Conservation (phyloP, 2,797 vertebrate species). For the Notoglanidium macrostoma region DNA sequence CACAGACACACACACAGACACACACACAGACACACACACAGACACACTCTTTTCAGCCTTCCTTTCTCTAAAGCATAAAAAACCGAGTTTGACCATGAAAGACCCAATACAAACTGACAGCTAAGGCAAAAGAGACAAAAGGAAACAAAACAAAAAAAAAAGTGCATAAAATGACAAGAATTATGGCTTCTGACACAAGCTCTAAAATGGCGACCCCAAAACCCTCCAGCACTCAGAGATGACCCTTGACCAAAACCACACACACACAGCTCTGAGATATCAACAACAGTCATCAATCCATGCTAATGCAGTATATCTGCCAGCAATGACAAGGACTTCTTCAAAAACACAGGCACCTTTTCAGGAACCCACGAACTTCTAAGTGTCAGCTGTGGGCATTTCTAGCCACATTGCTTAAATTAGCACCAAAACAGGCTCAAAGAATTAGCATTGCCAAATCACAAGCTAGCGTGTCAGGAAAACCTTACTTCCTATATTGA, state of each 20-base stretch:
- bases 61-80: slow-evolving; percentile 16
- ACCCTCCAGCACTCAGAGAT: slow-evolving; percentile 12
- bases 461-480: not conserved
- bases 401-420: too few species aligned
- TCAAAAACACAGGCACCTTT: not conserved
- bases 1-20: slow-evolving; percentile 8
- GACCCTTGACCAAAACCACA: slow-evolving; percentile 2
- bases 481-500: not conserved
- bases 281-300: not conserved
- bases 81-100: slow-evolving; percentile 19
- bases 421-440: not conserved
- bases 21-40: too few species aligned
- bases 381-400: too few species aligned
- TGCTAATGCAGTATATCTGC: not conserved
- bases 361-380: not conserved
- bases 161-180: slow-evolving; percentile 22
- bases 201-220: slow-evolving; percentile 31
- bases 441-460: not conserved
- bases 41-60: slow-evolving; percentile 4
- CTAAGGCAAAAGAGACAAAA: slow-evolving; percentile 33
- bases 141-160: slow-evolving; percentile 17
- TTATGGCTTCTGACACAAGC: slow-evolving; percentile 23
- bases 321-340: not conserved
- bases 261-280: not conserved
- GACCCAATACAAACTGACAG: slow-evolving; percentile 9